phyloP scores from a whole-genome alignment of 2,888 invertebrate species.

The Anthrax anthrax region DNA sequence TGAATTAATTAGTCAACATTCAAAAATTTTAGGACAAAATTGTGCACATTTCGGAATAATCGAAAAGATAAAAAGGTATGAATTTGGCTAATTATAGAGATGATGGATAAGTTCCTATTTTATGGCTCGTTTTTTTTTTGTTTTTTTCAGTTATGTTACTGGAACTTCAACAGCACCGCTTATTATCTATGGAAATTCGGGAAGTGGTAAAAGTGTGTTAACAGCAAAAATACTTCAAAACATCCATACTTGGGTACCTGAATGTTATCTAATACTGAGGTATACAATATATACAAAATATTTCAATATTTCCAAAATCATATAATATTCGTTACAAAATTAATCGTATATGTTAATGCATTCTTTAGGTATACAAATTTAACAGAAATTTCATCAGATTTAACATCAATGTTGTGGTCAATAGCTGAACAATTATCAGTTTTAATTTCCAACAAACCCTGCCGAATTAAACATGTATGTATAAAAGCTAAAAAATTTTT shows the following conservation, averaged over 20 bases:
- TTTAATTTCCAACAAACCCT: slow-evolving; percentile 50
- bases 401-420: slow-evolving; percentile 46
- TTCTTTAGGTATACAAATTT: slow-evolving; percentile 29
- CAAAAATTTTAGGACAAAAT: slow-evolving; percentile 51
- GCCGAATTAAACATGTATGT: slow-evolving; percentile 46
- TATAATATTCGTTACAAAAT: no score
- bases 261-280: slow-evolving; percentile 40
- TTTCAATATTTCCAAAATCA: background rate
- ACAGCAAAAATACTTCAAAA: slow-evolving; percentile 56
- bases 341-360: no score
- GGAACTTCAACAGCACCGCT: slow-evolving; percentile 48
- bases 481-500: no score
- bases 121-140: background rate
- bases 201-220: slow-evolving; percentile 71
- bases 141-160: slow-evolving; percentile 43
- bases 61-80: slow-evolving; percentile 26
- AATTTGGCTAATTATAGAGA: background rate
- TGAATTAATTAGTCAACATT: slow-evolving; percentile 54
- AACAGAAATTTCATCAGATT: slow-evolving; percentile 26
- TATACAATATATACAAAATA: slow-evolving; percentile 13
- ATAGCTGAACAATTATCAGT: slow-evolving; percentile 62
- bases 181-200: slow-evolving; percentile 62
- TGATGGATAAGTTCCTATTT: background rate
- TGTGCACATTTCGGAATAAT: slow-evolving; percentile 30
- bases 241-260: slow-evolving; percentile 48